Evolutionary conservation across 2,113 vertebrate genomes (phyloP), one percentile per base, ranked within the genome.

Genomic region (Macrotus californicus): DNA sequence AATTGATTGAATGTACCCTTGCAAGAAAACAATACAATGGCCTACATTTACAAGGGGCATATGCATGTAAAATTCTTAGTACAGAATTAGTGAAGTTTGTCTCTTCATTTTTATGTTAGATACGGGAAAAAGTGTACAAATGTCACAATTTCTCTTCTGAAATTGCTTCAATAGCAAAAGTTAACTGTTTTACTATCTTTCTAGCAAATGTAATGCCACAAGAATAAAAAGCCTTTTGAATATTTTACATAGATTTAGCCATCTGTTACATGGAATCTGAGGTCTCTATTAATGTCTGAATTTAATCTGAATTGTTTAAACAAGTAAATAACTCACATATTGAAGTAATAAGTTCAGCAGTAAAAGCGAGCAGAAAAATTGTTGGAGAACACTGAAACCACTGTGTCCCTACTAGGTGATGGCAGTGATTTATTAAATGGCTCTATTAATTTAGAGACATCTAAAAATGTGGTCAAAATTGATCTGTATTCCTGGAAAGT

Each of bases 1-100:
- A 96, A 91, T 88, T 96, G 39, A 82, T 24, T 89, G 89, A 87
- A 89, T 59, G 15, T 67, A 34, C 50, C n/a, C 16, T 95, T 94
- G 36, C 3, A 89, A 46, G 22, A 52, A 73, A 94, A 59, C 1
- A 70, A 87, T 39, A 80, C 73, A 56, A 50, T 69, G 0, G 0
- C 0, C 72, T 1, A 16, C 76, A 70, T 79, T 41, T 29, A 43
- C 31, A 80, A 77, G 94, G 64, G 41, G 0, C 5, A 93, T 52
- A 46, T 7, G n/a, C 34, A 59, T 31, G 15, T 41, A 56, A 79
- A 88, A 82, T 86, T 91, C n/a, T 18, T 83, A 88, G 26, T 6
- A 48, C 0, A 26, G 93, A 96, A 96, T 87, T 13, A 56, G 34
- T 79, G 3, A 26, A 96, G 43, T 36, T n/a, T 70, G 0, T 36